Evolutionary conservation across 2,113 vertebrate genomes (phyloP).

Genomic region (Phoxinus phoxinus): DNA sequence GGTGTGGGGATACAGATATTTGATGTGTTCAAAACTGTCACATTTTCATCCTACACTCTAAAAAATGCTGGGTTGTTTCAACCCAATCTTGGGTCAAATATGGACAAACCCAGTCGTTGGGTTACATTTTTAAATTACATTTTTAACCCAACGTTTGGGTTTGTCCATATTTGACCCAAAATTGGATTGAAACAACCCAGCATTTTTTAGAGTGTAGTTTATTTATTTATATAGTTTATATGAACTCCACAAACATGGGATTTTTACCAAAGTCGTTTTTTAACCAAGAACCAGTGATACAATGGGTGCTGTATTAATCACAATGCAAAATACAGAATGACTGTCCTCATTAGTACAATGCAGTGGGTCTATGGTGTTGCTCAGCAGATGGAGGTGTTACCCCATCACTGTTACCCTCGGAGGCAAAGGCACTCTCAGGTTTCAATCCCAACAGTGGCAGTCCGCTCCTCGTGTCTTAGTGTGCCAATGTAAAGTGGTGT

Average conservation of each 20-base stretch:
- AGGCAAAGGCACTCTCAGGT: not conserved
- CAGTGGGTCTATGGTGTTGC: not conserved
- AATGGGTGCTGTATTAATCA: not conserved
- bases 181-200: no score
- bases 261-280: not conserved
- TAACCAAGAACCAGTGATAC: not conserved
- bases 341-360: not conserved
- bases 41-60: no score
- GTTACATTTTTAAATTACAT: no score
- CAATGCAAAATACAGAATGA: not conserved
- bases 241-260: not conserved
- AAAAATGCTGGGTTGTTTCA: no score
- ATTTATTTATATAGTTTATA: no score
- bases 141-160: no score
- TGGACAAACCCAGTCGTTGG: no score
- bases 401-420: slow-evolving; percentile 6
- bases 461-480: slow-evolving; percentile 5
- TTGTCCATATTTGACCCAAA: no score
- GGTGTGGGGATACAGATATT: not conserved
- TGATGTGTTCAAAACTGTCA: not conserved
- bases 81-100: no score
- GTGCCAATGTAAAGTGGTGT: slow-evolving; percentile 41
- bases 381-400: slow-evolving; percentile 56
- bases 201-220: no score
- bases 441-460: slow-evolving; percentile 4